Evolutionary conservation across 2,888 invertebrate genomes (phyloP).

Genomic region (Chouioia cunea): DNA sequence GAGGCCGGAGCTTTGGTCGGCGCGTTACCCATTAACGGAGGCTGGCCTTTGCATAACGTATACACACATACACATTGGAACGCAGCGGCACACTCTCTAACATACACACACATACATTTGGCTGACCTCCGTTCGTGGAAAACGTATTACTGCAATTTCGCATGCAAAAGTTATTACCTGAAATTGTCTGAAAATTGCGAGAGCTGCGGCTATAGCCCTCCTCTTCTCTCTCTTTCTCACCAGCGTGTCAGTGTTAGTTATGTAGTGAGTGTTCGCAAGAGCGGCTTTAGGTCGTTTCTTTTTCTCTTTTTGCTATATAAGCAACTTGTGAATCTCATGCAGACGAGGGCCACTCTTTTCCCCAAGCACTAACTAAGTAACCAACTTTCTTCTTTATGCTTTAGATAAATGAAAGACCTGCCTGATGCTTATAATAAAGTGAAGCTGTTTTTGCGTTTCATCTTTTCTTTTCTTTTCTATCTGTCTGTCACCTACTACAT

Average conservation of each 20-base stretch:
- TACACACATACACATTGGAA: conserved; percentile 16
- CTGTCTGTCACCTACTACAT: no score
- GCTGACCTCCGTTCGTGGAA: conserved; percentile 22
- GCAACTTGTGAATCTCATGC: not conserved
- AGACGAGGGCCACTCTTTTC: not conserved
- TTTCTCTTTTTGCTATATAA: not conserved
- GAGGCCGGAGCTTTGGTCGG: conserved; percentile 45
- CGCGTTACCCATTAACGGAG: conserved; percentile 45
- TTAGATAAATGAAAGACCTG: no score
- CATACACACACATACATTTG: conserved; percentile 1
- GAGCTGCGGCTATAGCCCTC: conserved; percentile 24
- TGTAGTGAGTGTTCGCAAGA: not conserved
- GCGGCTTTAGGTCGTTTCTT: not conserved
- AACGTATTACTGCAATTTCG: conserved; percentile 63
- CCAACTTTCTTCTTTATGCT: no score
- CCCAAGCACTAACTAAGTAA: no score
- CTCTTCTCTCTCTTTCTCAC: conserved; percentile 6
- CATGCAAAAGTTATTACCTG: conserved; percentile 65
- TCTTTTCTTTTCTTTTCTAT: no score
- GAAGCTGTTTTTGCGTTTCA: no score
- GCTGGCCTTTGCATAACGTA: conserved; percentile 54
- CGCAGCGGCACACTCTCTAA: not conserved
- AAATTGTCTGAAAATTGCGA: conserved; percentile 65
- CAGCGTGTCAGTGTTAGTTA: not conserved
- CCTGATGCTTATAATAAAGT: no score